Conservation (phyloP, 2,797 vertebrate genomes). For the Peromyscus eremicus region DNA sequence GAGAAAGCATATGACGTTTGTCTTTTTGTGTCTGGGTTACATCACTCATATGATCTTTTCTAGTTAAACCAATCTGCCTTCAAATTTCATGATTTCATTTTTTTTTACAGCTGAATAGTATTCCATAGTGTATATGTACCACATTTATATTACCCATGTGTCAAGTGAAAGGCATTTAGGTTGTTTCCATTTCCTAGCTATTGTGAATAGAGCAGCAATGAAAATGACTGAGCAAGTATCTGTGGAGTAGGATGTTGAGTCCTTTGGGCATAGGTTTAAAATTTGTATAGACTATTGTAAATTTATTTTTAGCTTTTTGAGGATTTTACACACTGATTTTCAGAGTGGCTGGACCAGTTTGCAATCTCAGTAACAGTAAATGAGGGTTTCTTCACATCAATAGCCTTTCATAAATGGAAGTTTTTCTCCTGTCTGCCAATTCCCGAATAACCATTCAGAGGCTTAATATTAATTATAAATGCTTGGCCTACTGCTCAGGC, state of each 20-base stretch:
- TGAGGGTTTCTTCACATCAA: not conserved
- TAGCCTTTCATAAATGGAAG: too few relatives aligned
- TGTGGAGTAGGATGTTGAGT: not conserved
- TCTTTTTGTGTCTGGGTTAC: not conserved
- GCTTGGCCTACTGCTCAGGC: too few relatives aligned
- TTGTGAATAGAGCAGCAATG: not conserved
- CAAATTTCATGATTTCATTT: not conserved
- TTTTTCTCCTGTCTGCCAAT: too few relatives aligned
- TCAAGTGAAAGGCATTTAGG: not conserved
- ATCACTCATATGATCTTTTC: not conserved
- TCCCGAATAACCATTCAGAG: too few relatives aligned
- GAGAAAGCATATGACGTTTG: not conserved
- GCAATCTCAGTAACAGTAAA: not conserved
- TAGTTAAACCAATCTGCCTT: not conserved
- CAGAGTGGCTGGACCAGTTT: not conserved
- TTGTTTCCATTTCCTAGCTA: not conserved
- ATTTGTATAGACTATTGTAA: not conserved
- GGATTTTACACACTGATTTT: not conserved
- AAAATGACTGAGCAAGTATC: not conserved
- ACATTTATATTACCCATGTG: not conserved
- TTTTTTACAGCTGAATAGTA: not conserved
- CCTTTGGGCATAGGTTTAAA: not conserved
- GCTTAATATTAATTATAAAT: too few relatives aligned
- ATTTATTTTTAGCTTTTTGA: not conserved
- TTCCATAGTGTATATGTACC: not conserved